phyloP scores from a whole-genome alignment of 2,888 invertebrate species.

The Idaea aversata region DNA sequence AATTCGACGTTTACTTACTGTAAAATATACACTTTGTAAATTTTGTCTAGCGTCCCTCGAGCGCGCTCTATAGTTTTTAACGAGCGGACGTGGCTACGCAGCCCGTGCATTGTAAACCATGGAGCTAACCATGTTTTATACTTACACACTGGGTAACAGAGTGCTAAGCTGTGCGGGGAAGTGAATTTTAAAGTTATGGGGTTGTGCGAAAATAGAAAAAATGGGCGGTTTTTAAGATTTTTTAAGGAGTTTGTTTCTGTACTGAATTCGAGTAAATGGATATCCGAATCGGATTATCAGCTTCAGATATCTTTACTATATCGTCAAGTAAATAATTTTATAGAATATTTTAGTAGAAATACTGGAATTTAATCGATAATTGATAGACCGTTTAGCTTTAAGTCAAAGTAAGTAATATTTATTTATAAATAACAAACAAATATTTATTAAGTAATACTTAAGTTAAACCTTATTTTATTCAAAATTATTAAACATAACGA shows the following conservation, averaged over 20 bases:
- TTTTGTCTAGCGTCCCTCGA: neutral
- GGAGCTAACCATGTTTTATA: conserved; percentile 5
- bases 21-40: neutral
- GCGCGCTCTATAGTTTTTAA: conserved; percentile 25
- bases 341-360: too few relatives aligned
- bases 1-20: neutral
- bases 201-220: neutral
- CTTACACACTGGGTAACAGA: neutral
- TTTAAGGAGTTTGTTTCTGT: neutral
- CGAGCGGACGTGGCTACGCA: conserved; percentile 29
- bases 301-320: too few relatives aligned
- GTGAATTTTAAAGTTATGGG: neutral
- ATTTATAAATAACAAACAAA: too few relatives aligned
- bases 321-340: too few relatives aligned
- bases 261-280: too few relatives aligned
- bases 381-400: too few relatives aligned
- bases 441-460: too few relatives aligned
- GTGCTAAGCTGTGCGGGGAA: neutral
- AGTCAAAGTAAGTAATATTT: too few relatives aligned
- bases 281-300: too few relatives aligned
- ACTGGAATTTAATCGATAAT: too few relatives aligned
- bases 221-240: neutral
- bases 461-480: neutral
- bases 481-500: neutral
- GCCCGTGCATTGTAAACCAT: conserved; percentile 6